phyloP scores from a whole-genome alignment of 2,888 invertebrate species.

The Catocala nupta region DNA sequence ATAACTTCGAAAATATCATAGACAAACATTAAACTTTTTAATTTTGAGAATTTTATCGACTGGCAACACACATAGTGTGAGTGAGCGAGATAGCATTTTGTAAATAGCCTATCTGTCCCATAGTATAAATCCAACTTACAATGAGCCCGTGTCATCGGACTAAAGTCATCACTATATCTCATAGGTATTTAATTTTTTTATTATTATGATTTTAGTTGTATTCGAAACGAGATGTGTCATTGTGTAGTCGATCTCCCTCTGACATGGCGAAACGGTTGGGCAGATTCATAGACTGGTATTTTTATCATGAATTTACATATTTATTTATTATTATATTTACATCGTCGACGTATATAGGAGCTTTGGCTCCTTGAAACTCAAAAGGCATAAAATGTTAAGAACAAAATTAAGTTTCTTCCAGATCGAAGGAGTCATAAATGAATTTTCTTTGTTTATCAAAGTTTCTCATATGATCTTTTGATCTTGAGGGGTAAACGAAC shows the following conservation, averaged over 20 bases:
- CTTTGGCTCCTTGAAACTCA: too few relatives aligned
- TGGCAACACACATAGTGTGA: conserved; percentile 71
- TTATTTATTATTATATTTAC: too few relatives aligned
- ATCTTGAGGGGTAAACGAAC: too few relatives aligned
- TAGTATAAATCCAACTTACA: conserved; percentile 83
- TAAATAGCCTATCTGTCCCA: conserved; percentile 83
- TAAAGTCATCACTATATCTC: conserved; percentile 85
- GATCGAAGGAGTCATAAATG: neutral
- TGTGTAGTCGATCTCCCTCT: conserved; percentile 71
- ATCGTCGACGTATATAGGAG: too few relatives aligned
- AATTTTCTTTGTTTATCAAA: too few relatives aligned
- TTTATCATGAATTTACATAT: neutral
- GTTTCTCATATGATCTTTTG: too few relatives aligned
- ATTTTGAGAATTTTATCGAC: conserved; percentile 38
- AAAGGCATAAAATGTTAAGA: too few relatives aligned
- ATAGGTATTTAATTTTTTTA: conserved; percentile 86
- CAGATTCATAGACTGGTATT: conserved; percentile 30
- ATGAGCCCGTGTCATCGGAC: conserved; percentile 69
- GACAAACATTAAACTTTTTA: conserved; percentile 30
- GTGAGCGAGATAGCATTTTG: conserved; percentile 83
- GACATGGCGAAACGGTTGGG: conserved; percentile 56
- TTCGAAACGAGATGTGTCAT: conserved; percentile 80
- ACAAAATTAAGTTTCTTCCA: too few relatives aligned
- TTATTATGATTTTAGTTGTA: conserved; percentile 74
- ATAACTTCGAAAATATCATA: conserved; percentile 44